Base-by-base conservation (phyloP, 2,113 vertebrate genomes). In the Mustelus asterias region DNA sequence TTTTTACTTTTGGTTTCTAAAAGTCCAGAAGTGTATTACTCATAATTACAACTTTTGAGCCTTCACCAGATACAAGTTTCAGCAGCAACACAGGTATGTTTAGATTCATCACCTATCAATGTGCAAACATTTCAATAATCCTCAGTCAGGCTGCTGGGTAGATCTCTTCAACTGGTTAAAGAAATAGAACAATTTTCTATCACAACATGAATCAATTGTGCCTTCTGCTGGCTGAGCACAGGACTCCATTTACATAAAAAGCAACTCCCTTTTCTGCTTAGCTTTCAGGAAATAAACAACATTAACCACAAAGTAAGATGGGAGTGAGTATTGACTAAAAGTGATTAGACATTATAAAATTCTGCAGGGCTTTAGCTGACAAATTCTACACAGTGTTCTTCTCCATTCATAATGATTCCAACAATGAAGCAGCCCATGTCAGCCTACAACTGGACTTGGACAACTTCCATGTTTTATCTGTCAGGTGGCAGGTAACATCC, bases 191-290 rank as follows among this genome's bases (percentile, higher is more conserved):
- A 44, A 90, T 60, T 70, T 67, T 70, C 69, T 33, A 16, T 48
- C 29, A 54, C 41, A 76, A 54, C 67, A 95, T 72, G 69, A 44
- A 72, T 44, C 94, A 95, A 95, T 13, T 95, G 24, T 95, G 94
- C 94, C 94, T 95, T 95, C 94, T 95, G 33, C 94, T 72, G 94
- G 94, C 69, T 76, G 37, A 72, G 9, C 44, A 54, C 5, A 37
- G 41, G 26, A 2, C 37, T 37, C 67, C 20, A 94, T 41, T 69
- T 65, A 94, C 18, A 58, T 26, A 60, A 60, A 63, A 63, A 54
- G 22, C 26, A 89, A 89, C 20, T 60, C 86, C 86, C 58, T 90
- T 58, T 54, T 58, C 54, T n/a, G 88, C 29, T 60, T 60, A 48
- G 24, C 44, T 54, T 8, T 24, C 29, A 90, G 88, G 26, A n/a